Base-by-base conservation (phyloP, 2,113 vertebrate species). In the Syngnathus typhle region DNA sequence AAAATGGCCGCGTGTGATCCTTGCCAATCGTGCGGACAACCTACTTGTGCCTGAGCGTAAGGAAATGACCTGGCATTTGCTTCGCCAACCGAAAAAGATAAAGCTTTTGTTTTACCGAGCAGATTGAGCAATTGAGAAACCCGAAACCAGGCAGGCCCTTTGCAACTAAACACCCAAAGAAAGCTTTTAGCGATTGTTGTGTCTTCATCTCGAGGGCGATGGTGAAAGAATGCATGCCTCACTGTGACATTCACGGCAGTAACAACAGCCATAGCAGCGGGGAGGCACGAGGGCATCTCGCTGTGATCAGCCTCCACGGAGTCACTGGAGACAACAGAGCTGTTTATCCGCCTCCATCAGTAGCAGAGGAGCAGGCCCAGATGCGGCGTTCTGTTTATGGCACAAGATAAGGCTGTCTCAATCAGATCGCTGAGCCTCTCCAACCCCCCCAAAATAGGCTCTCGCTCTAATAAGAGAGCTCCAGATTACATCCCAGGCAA, bases 321-420 rank as follows among this genome's bases (percentile, higher is more conserved):
- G 87, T 85, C 86, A 83, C 82, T 77, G 64, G 81, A 88, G 86
- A 82, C 89, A 76, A 82, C 61, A 10, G 82, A 82, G 79, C 83
- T 90, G 85, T 93, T 94, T 92, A 89, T 88, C 87, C 16, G 72
- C 71, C 73, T 84, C 66, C 69, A 82, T 85, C 80, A 43, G 82
- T 85, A 81, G 78, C 81, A 81, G 89, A 90, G 82, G 87, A 91
- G 76, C 79, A 84, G 84, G 76, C 81, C 27, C 84, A 80, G 89
- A 89, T 89, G 89, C 90, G 84, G 82, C 91, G 93, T 90, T 94
- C 93, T 93, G 86, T 91, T 93, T 91, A 88, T 83, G 72, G 87
- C 87, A 83, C 77, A 19, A 90, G 92, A 94, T 94, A 94, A 94
- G 91, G 88, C 88, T 74, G 70, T 87, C 82, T 76, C 79, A 87